A percentile compares a stretch with the other conserved stretches of the same genome.
Evolutionary conservation across 1,140 invertebrate species (phyloP).

Genomic region (Drosophila ohnishii): DNA sequence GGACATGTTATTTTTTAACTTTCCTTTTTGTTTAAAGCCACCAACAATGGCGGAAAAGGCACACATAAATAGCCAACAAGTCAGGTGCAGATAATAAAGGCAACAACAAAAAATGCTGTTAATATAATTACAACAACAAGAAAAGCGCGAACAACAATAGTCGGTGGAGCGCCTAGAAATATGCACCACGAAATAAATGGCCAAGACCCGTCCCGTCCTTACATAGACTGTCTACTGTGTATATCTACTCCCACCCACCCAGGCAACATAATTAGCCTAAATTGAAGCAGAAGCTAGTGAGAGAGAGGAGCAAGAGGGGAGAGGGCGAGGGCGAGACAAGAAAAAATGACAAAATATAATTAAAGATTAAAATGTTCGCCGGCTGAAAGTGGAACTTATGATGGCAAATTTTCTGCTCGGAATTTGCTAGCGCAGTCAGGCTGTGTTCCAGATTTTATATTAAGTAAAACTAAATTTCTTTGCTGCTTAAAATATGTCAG

Average conservation of each 20-base stretch:
- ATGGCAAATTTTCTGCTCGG: constrained; percentile 16
- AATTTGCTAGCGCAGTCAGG: not conserved
- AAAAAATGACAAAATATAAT: constrained; percentile 64
- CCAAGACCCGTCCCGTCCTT: constrained; percentile 13
- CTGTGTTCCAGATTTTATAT: not conserved
- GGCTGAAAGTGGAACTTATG: constrained; percentile 34
- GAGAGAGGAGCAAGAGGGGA: too few species aligned
- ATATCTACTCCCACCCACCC: constrained; percentile 11
- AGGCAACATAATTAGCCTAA: constrained; percentile 72
- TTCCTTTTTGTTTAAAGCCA: constrained; percentile 41
- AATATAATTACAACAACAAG: constrained; percentile 53
- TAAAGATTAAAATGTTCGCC: constrained; percentile 61
- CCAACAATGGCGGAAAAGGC: constrained; percentile 59
- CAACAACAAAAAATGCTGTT: constrained; percentile 40
- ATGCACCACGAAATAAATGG: constrained; percentile 54
- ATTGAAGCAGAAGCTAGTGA: constrained; percentile 43
- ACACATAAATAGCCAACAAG: constrained; percentile 58
- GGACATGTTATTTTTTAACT: constrained; percentile 6
- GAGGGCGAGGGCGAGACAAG: not conserved
- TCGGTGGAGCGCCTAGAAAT: constrained; percentile 50
- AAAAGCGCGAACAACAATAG: constrained; percentile 30
- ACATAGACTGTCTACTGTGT: constrained; percentile 11
- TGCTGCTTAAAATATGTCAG: not conserved
- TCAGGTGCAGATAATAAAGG: constrained; percentile 67
- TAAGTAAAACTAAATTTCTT: not conserved